A percentile compares a stretch with the other conserved stretches of the same genome.
Evolutionary conservation across 2,113 vertebrate species (phyloP).

Genomic region (Thryonomys swinderianus): DNA sequence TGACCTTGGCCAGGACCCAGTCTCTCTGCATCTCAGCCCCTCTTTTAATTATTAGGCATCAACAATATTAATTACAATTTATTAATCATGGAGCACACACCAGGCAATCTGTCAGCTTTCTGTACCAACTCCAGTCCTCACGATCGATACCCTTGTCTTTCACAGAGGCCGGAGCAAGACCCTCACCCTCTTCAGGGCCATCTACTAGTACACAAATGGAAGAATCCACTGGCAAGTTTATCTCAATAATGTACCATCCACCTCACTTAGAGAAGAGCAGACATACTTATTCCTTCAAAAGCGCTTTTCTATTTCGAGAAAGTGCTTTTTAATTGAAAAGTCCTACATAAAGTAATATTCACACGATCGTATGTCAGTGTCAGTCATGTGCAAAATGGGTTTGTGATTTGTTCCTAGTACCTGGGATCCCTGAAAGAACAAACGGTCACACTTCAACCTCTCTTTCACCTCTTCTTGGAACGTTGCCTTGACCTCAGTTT

Average conservation of each 20-base stretch:
- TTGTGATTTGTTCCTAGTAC: background rate
- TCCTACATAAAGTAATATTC: background rate
- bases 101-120: background rate
- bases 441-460: background rate
- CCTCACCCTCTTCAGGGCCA: background rate
- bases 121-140: background rate
- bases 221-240: background rate
- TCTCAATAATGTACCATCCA: background rate
- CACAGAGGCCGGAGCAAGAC: background rate
- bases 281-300: background rate
- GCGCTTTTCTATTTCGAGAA: background rate
- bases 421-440: conserved; percentile 20
- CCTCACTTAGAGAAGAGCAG: background rate
- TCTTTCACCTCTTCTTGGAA: conserved; percentile 44
- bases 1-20: background rate
- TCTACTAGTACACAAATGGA: background rate
- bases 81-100: background rate
- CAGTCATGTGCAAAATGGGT: background rate
- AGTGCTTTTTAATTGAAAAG: background rate
- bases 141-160: background rate
- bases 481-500: conserved; percentile 49
- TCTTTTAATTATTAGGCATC: conserved; percentile 14
- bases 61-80: conserved; percentile 14
- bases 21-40: too few relatives aligned
- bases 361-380: background rate